Evolutionary conservation across 2,888 invertebrate genomes (phyloP), one percentile per base, ranked within the genome.

Genomic region (Cerceris rybyensis): DNA sequence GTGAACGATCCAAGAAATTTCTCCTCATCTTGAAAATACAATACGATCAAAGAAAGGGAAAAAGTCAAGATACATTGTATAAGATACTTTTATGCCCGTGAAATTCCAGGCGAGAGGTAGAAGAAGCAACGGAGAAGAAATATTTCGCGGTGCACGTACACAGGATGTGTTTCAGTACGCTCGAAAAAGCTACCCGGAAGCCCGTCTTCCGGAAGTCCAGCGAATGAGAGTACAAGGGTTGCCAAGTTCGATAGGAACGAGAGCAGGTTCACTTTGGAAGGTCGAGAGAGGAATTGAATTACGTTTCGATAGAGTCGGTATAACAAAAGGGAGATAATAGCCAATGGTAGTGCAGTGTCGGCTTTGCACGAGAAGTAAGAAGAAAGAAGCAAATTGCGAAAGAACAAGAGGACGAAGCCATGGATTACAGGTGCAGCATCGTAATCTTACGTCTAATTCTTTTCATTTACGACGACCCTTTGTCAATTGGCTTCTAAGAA

Each of bases 381-480:
- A 49, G 67, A 66, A 66, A 66, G 63, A 43, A 16, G 14, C 28
- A 28, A 42, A 57, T 54, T 13, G 59, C 50, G 60, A 55, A 9
- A 14, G 9, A 42, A 17, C 7, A 28, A 17, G 13, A 6, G 42
- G 9, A 42, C n/a, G 39, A 61, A 57, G 49, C 71, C 70, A 75
- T 58, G 82, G 78, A 82, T 85, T 83, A 78, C 77, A 66, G 68
- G 65, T 70, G 46, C 81, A 63, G 77, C 78, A 55, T 80, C 79
- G 55, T 75, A 81, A 85, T 86, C 78, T 81, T 42, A 85, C 78
- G 68, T 78, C 85, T 87, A 86, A 88, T 87, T 89, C 81, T 80
- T 81, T 64, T 84, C 82, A 87, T 88, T 89, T 88, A 88, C 75
- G 64, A 63, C 66, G 68, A 67, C 80, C 80, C 82, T 75, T 84